Percentiles rank a stretch among this genome's conserved stretches.
Evolutionary conservation across 2,888 invertebrate species (phyloP).

Genomic region (Amphimallon solstitiale): DNA sequence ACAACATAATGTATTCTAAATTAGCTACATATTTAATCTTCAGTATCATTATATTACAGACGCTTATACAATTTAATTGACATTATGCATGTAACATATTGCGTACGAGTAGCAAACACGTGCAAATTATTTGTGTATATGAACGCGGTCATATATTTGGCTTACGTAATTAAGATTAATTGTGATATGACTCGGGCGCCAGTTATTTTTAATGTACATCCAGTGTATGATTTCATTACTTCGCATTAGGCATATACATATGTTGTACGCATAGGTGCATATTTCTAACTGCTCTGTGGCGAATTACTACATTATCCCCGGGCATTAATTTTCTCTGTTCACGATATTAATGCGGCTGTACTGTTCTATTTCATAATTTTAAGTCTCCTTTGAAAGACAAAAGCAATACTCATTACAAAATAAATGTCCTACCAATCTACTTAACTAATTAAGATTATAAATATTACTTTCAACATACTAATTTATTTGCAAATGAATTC

Average conservation of each 20-base stretch:
- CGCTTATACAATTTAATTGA: constrained; percentile 1
- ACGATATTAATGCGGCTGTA: no score
- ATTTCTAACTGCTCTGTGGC: background rate
- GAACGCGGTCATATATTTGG: background rate
- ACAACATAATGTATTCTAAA: no score
- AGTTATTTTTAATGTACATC: constrained; percentile 12
- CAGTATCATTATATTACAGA: no score
- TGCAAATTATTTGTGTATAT: constrained; percentile 5
- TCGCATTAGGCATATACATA: background rate
- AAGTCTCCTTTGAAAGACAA: no score
- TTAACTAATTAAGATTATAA: no score
- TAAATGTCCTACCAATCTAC: no score
- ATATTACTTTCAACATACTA: no score
- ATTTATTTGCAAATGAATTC: no score
- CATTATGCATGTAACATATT: background rate
- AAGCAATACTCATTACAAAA: no score
- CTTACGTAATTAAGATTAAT: constrained; percentile 17
- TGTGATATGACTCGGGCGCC: background rate
- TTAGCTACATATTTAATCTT: no score
- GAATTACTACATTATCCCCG: background rate
- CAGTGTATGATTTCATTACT: constrained; percentile 10
- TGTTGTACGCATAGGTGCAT: background rate
- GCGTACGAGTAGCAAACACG: background rate
- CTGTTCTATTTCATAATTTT: no score
- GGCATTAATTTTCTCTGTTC: no score